Percentiles rank a stretch among this genome's conserved stretches.
phyloP scores from a whole-genome alignment of 2,888 invertebrate genomes.

The Hemistola chrysoprasaria region DNA sequence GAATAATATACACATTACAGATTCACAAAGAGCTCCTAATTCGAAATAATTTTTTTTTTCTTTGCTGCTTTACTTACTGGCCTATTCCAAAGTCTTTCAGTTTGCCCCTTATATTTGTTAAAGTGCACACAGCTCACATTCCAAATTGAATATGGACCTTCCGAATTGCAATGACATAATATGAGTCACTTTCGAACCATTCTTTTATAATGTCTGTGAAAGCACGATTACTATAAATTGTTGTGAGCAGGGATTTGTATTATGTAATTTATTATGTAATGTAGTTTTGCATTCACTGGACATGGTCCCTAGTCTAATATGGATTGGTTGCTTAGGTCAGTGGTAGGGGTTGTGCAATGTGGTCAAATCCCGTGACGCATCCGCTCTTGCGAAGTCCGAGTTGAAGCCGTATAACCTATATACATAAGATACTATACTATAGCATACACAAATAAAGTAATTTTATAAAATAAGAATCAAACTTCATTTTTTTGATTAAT shows the following conservation, averaged over 20 bases:
- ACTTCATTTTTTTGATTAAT: too few relatives aligned
- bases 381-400: slow-evolving; percentile 36
- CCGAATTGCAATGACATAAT: slow-evolving; percentile 6
- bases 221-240: slow-evolving; percentile 43
- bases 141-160: slow-evolving; percentile 6
- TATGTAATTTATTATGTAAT: slow-evolving; percentile 28
- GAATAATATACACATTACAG: too few relatives aligned
- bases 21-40: too few relatives aligned
- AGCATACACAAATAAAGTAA: not conserved
- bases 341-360: slow-evolving; percentile 29
- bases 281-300: slow-evolving; percentile 20
- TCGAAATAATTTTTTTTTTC: too few relatives aligned
- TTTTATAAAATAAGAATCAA: too few relatives aligned
- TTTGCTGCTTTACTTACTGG: too few relatives aligned
- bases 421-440: slow-evolving; percentile 5
- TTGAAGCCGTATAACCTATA: too few relatives aligned
- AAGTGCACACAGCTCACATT: too few relatives aligned
- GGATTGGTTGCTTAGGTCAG: slow-evolving; percentile 23
- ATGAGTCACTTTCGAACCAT: slow-evolving; percentile 28
- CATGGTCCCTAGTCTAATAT: too few relatives aligned
- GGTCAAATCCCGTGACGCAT: slow-evolving; percentile 40
- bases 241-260: slow-evolving; percentile 20
- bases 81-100: too few relatives aligned
- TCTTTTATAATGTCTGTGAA: slow-evolving; percentile 47
- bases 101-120: too few relatives aligned